These are phyloP conservation scores for Hiodon tergisus DNA, from an alignment of 2,113 vertebrate species.

Conservation along the genomic window DNA sequence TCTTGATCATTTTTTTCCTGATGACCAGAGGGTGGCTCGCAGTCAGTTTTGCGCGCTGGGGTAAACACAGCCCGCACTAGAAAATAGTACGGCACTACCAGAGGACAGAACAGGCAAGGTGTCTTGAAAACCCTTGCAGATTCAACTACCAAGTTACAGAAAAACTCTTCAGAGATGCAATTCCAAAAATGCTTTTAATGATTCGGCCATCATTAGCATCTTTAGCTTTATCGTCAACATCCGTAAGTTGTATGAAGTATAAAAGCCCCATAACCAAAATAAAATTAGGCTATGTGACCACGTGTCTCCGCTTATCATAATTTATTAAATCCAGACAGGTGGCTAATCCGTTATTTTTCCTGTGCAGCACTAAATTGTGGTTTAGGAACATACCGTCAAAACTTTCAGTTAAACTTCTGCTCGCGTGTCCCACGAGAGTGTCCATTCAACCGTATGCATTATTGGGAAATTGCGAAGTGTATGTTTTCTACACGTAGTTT, in stretches of 20 bases:
- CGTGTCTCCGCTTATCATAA: not conserved
- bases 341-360: slow-evolving; percentile 17
- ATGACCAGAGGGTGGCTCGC: too few species aligned
- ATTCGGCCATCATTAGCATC: not conserved
- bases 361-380: slow-evolving; percentile 30
- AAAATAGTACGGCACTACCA: too few species aligned
- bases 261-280: not conserved
- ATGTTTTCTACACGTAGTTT: slow-evolving; percentile 25
- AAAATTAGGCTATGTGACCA: not conserved
- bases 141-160: not conserved
- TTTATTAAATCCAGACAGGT: slow-evolving; percentile 2
- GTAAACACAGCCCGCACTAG: too few species aligned
- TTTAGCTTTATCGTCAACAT: not conserved
- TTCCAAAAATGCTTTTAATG: not conserved
- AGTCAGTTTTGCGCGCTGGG: too few species aligned
- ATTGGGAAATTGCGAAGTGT: not conserved
- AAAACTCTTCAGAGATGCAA: not conserved
- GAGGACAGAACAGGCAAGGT: not conserved
- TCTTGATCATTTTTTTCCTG: too few species aligned
- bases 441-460: slow-evolving; percentile 17
- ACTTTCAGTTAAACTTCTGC: slow-evolving; percentile 48
- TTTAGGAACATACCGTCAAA: slow-evolving; percentile 39
- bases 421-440: slow-evolving; percentile 19
- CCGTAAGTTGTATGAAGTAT: not conserved
- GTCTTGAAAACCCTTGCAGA: not conserved